Conservation (phyloP, 2,797 vertebrate genomes). For the Pipistrellus nathusii region DNA sequence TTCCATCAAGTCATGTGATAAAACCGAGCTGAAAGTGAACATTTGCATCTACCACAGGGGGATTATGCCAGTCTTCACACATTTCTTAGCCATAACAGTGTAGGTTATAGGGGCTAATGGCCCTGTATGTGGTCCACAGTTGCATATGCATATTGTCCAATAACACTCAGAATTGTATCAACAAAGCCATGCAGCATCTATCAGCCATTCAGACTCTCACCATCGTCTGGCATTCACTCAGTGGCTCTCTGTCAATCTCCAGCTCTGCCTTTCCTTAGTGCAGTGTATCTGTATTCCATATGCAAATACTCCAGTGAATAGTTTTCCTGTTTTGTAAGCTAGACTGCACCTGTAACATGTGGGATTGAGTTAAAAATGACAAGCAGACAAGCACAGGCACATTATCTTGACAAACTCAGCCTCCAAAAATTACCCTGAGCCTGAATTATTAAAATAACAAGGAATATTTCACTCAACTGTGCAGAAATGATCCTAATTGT, state of each 20-base stretch:
- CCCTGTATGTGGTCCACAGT: conserved; percentile 28
- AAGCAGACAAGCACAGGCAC: conserved; percentile 94
- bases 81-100: neutral
- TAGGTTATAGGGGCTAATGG: neutral
- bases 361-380: conserved; percentile 97
- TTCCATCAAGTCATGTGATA: conserved; percentile 36
- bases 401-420: conserved; percentile 97
- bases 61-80: neutral
- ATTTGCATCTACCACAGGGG: neutral
- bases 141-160: conserved; percentile 63
- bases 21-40: neutral
- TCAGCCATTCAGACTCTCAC: conserved; percentile 68
- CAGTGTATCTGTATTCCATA: conserved; percentile 86
- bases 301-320: conserved; percentile 89
- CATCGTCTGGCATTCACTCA: conserved; percentile 61
- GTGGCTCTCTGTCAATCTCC: conserved; percentile 82
- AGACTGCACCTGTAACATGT: conserved; percentile 91
- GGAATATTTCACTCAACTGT: conserved; percentile 97
- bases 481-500: conserved; percentile 97
- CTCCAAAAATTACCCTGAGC: conserved; percentile 95
- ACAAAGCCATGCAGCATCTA: conserved; percentile 50
- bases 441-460: conserved; percentile 99
- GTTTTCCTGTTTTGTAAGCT: conserved; percentile 91
- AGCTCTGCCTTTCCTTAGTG: conserved; percentile 62
- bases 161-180: conserved; percentile 66